Percentiles rank a stretch among this genome's conserved stretches.
Conservation (phyloP, 2,113 vertebrate species). For the Chinchilla lanigera region DNA sequence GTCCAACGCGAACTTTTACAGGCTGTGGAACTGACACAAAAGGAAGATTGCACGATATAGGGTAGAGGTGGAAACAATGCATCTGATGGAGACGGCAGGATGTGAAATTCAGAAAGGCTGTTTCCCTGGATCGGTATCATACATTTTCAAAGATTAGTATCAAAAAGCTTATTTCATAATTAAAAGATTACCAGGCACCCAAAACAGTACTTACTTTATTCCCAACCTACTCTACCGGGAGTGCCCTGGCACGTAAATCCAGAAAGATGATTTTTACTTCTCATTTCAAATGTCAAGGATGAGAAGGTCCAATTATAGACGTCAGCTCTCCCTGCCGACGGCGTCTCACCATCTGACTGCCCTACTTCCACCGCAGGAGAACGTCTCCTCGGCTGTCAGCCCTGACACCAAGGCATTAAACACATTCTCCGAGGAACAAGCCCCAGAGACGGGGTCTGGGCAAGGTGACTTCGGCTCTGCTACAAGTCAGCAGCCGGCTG, state of each 20-base stretch:
- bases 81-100: slow-evolving; percentile 66
- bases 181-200: slow-evolving; percentile 73
- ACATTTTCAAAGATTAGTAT: slow-evolving; percentile 76
- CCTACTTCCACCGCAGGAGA: background rate
- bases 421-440: background rate
- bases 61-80: slow-evolving; percentile 40
- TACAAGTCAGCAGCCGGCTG: background rate
- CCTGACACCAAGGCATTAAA: slow-evolving; percentile 28
- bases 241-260: slow-evolving; percentile 44
- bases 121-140: slow-evolving; percentile 56
- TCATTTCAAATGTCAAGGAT: slow-evolving; percentile 55
- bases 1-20: slow-evolving; percentile 53
- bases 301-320: slow-evolving; percentile 49
- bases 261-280: slow-evolving; percentile 40
- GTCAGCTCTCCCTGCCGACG: background rate
- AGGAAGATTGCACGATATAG: slow-evolving; percentile 51
- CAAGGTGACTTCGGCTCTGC: background rate
- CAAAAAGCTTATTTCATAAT: slow-evolving; percentile 75
- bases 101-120: slow-evolving; percentile 54
- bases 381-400: background rate
- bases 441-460: background rate
- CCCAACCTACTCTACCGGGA: slow-evolving; percentile 39
- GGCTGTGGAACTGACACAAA: background rate
- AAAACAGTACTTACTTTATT: slow-evolving; percentile 74
- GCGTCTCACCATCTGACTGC: background rate